Conservation (phyloP, 2,888 invertebrate species). For the Agapostemon virescens region DNA sequence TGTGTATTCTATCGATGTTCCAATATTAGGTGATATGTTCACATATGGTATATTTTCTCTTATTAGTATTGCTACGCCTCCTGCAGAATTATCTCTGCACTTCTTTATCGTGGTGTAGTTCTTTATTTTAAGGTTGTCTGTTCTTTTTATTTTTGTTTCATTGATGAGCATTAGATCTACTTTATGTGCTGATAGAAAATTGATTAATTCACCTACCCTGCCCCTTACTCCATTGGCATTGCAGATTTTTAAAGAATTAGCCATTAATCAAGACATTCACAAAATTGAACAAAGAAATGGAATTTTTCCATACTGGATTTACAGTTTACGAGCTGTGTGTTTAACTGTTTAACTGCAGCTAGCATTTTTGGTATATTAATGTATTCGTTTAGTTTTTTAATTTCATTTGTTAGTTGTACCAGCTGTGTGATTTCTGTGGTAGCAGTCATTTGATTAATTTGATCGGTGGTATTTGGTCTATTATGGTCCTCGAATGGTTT, state of each 20-base stretch:
- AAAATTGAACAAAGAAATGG: constrained; percentile 7
- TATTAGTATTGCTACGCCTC: constrained; percentile 11
- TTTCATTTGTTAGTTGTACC: too few species aligned
- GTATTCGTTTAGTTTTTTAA: too few species aligned
- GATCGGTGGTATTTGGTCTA: too few species aligned
- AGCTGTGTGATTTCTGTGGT: too few species aligned
- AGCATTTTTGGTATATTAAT: too few species aligned
- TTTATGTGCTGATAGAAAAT: not conserved
- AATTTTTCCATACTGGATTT: too few species aligned
- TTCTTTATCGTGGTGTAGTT: not conserved
- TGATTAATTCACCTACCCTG: constrained; percentile 13
- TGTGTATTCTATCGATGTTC: not conserved
- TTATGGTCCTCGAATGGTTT: too few species aligned
- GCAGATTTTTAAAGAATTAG: constrained; percentile 3
- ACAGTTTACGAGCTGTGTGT: too few species aligned
- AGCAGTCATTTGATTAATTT: too few species aligned
- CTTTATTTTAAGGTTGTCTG: not conserved
- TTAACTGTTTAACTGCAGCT: too few species aligned
- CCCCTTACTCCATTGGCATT: constrained; percentile 20
- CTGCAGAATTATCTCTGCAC: constrained; percentile 12
- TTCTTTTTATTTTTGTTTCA: constrained; percentile 17
- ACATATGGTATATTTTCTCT: constrained; percentile 5
- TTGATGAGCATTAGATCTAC: constrained; percentile 22
- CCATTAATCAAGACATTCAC: not conserved
- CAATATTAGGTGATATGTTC: not conserved